A percentile compares a stretch with the other conserved stretches of the same genome.
phyloP scores from a whole-genome alignment of 2,888 invertebrate genomes.

The Volucella bombylans region DNA sequence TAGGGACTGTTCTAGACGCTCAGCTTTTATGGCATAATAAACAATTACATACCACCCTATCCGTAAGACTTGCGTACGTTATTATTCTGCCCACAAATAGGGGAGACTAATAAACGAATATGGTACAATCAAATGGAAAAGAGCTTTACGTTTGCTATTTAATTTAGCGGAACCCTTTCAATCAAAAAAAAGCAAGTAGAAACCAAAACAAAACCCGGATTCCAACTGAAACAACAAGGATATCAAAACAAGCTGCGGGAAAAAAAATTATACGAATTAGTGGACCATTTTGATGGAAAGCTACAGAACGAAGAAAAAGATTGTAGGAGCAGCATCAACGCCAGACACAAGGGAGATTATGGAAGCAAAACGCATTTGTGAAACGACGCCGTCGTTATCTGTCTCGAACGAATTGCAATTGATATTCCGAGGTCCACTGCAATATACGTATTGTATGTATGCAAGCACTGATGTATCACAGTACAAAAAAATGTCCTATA shows the following conservation, averaged over 20 bases:
- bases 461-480: background rate
- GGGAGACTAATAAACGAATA: conserved; percentile 25
- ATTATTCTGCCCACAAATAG: conserved; percentile 11
- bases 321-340: conserved; percentile 3
- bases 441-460: no score
- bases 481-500: conserved; percentile 1
- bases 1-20: conserved; percentile 5
- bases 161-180: conserved; percentile 48
- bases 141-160: conserved; percentile 52
- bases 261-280: conserved; percentile 34
- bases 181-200: conserved; percentile 16
- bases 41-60: conserved; percentile 20
- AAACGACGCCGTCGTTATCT: conserved; percentile 10
- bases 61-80: conserved; percentile 10
- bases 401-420: conserved; percentile 41
- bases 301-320: background rate
- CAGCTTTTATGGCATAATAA: conserved; percentile 9
- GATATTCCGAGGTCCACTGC: conserved; percentile 19
- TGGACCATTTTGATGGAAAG: conserved; percentile 46
- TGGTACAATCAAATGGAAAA: conserved; percentile 48
- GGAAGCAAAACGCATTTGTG: conserved; percentile 19
- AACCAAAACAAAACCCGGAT: conserved; percentile 10
- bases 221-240: conserved; percentile 6
- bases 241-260: conserved; percentile 16
- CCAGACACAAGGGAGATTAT: background rate